Evolutionary conservation across 2,113 vertebrate genomes (phyloP).

Genomic region (Sceloporus tristichus): DNA sequence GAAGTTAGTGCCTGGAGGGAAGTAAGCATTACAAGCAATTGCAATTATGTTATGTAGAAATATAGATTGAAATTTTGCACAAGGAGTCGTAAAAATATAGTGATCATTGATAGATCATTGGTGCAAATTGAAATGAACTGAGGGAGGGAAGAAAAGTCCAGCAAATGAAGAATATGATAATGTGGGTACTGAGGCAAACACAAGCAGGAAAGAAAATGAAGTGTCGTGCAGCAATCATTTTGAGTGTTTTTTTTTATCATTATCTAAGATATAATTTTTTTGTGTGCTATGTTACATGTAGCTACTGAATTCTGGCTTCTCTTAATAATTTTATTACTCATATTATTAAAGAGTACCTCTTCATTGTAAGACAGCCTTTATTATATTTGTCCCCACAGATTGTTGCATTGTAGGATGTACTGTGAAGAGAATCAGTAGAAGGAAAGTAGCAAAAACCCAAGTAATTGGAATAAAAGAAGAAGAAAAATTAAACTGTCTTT

Average conservation of each 20-base stretch:
- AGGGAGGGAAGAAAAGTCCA: not conserved
- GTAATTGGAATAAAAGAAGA: constrained; percentile 31
- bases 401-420: constrained; percentile 24
- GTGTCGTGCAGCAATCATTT: constrained; percentile 33
- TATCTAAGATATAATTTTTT: constrained; percentile 44
- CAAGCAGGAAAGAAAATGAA: constrained; percentile 27
- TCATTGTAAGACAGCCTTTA: constrained; percentile 35
- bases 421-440: constrained; percentile 10
- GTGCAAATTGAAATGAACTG: constrained; percentile 42
- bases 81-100: constrained; percentile 43
- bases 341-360: constrained; percentile 42
- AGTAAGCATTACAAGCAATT: constrained; percentile 17
- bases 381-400: constrained; percentile 13
- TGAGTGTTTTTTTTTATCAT: constrained; percentile 48
- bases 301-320: constrained; percentile 24
- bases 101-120: constrained; percentile 53
- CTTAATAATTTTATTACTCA: constrained; percentile 41
- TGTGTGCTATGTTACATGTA: not conserved
- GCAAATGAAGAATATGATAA: constrained; percentile 26
- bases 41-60: constrained; percentile 13
- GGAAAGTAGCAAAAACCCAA: constrained; percentile 16
- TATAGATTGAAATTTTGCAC: constrained; percentile 30
- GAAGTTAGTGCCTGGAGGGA: constrained; percentile 39
- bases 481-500: not conserved
- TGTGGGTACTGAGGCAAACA: constrained; percentile 8